Percentiles rank a stretch among this genome's conserved stretches.
phyloP scores from a whole-genome alignment of 2,797 vertebrate genomes.

The Myotis myotis region DNA sequence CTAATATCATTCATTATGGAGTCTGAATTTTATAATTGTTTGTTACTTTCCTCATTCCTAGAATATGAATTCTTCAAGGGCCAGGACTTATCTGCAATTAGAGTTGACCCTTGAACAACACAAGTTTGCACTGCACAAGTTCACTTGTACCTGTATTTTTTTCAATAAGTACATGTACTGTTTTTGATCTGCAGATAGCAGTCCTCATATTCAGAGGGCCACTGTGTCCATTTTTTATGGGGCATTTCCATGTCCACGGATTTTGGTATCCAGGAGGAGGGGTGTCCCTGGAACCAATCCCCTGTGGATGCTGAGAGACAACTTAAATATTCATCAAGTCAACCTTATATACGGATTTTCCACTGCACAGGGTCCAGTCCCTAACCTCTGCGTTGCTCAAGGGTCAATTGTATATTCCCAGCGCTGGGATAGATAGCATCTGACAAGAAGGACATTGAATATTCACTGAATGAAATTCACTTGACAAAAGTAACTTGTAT shows the following conservation, averaged over 20 bases:
- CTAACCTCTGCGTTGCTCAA: not conserved
- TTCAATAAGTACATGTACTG: not conserved
- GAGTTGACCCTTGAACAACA: not conserved
- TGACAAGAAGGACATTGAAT: not conserved
- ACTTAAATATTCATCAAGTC: not conserved
- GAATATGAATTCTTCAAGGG: not conserved
- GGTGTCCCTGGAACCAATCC: not conserved
- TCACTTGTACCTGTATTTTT: not conserved
- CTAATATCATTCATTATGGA: not conserved
- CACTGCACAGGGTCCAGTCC: not conserved
- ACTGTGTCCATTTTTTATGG: not conserved
- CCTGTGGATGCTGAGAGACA: not conserved
- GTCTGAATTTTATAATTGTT: not conserved
- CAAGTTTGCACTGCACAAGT: not conserved
- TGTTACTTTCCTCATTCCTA: not conserved
- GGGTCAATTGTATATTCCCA: not conserved
- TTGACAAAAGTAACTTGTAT: not conserved
- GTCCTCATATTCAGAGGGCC: not conserved
- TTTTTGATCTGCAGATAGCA: not conserved
- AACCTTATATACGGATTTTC: not conserved
- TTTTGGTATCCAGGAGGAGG: not conserved
- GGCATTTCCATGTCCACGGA: not conserved
- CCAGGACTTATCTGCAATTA: not conserved
- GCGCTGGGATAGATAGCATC: not conserved
- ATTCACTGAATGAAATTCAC: not conserved